Evolutionary conservation across 2,797 vertebrate species (phyloP), one percentile per base, ranked within the genome.

Genomic region (Eospalax fontanierii): DNA sequence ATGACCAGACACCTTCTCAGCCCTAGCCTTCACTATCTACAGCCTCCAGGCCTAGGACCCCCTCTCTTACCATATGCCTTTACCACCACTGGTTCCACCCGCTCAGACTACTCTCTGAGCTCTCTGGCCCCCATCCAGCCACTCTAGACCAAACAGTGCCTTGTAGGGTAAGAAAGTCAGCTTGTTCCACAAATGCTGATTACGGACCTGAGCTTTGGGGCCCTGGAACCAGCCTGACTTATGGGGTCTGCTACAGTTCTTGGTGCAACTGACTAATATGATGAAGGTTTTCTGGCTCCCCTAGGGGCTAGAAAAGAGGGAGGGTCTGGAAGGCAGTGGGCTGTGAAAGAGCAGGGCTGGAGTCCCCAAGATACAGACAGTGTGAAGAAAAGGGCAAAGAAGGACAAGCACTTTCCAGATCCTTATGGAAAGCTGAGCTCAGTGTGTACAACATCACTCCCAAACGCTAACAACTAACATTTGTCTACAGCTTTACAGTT

Each of bases 151-250:
- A 98, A 97, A 98, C 98, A 96, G 94, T 78, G 98, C 98, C 98
- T 98, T 98, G 98, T 98, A 98, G 97, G 98, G 98, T 98, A 98
- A 98, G 97, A 97, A 98, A 98, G 97, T 96, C 97, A 76, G 95
- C 96, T 97, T 98, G 97, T 83, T 93, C 92, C 95, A 91, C 74
- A 87, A 95, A 76, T 43, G 95, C 93, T 1, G 88, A 95, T 88
- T 78, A 94, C 97, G 97, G 97, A 89, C 75, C 76, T 90, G 79
- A 54, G 50, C 8, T 54, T 54, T 54, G 12, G 50, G 74, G 80
- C 24, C 89, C 75, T 30, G 63, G 5, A 96, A 59, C 70, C 65
- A 46, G 86, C 54, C 70, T 91, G 81, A 75, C 89, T 96, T 87
- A 78, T 1, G 3, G 66, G 78, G 50, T 35, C 66, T 50, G 40